Base-by-base conservation (phyloP, 2,888 invertebrate genomes). In the Poecilus cupreus region DNA sequence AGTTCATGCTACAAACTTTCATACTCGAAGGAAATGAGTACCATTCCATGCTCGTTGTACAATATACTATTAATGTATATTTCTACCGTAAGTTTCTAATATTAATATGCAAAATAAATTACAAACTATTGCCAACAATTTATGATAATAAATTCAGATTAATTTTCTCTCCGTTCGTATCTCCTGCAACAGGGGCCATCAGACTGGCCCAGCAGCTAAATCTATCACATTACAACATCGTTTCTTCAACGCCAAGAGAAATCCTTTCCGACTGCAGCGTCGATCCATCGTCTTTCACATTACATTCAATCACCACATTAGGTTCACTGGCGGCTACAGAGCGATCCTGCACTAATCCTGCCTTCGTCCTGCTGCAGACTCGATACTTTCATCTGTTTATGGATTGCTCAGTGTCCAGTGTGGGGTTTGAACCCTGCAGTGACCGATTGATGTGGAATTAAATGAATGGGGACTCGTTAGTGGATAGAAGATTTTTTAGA, bases 241-340 rank as follows among this genome's bases (percentile, higher is more conserved):
- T 72, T 72, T 46, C 43, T 72, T 72, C 72, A 72, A 46, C 46
- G 72, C 72, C 72, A 46, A 22, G 20, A 46, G 72, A 43, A 72
- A 43, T 72, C 72, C 22, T 22, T 43, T 68, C 68, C 37, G 22
- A 68, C 37, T 37, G 18, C 18, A 11, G 43, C 43, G 43, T n/a
- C 43, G 32, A 72, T 72, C 72, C 72, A 72, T 72, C 72, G 72
- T 24, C 72, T 46, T 24, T 43, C 46, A 22, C 72, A 72, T 72
- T 72, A 46, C 72, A 72, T 72, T 72, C 72, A 72, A 72, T 72
- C 72, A 72, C 72, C 72, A 72, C 72, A 32, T 32, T 32, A 32
- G 4, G 32, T 32, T 32, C 32, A 32, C 6, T 32, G 32, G 32
- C 32, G 32, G 32, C 32, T 5, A 5, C 32, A 32, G 1, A 5